Percentiles rank a stretch among this genome's conserved stretches.
Evolutionary conservation across 2,888 invertebrate genomes (phyloP).

Genomic region (Phengaris arion): DNA sequence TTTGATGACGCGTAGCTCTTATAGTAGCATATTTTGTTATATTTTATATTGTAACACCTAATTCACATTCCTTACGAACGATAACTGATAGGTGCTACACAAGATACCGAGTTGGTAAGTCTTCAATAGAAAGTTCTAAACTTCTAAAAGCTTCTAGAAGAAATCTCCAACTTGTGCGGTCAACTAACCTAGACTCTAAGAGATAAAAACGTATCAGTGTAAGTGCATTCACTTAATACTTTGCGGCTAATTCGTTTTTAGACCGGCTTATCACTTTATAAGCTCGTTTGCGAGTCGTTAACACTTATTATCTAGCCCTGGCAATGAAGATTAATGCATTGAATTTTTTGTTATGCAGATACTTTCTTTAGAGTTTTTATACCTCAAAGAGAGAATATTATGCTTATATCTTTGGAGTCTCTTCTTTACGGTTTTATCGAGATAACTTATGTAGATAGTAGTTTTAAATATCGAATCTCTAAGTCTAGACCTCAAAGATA

Average conservation of each 20-base stretch:
- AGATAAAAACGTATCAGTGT: constrained; percentile 10
- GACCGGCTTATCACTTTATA: constrained; percentile 20
- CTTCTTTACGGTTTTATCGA: no score
- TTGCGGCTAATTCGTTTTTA: constrained; percentile 14
- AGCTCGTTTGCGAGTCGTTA: constrained; percentile 5
- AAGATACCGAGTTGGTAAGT: background rate
- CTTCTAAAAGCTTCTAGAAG: background rate
- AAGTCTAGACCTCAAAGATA: background rate
- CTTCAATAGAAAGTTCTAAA: background rate
- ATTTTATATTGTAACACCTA: no score
- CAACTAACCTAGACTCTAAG: background rate
- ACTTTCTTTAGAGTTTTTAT: background rate
- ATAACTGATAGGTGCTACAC: no score
- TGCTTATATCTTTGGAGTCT: no score
- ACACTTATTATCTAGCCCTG: constrained; percentile 11
- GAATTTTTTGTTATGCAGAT: background rate
- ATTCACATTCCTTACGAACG: no score
- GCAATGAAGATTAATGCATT: background rate
- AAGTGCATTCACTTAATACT: constrained; percentile 17
- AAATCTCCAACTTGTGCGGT: background rate
- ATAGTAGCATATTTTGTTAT: no score
- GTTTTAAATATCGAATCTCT: background rate
- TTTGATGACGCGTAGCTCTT: no score
- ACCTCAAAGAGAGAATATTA: background rate
- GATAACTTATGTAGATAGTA: no score